Evolutionary conservation across 2,113 vertebrate species (phyloP).

Genomic region (Macheiramphus alcinus): DNA sequence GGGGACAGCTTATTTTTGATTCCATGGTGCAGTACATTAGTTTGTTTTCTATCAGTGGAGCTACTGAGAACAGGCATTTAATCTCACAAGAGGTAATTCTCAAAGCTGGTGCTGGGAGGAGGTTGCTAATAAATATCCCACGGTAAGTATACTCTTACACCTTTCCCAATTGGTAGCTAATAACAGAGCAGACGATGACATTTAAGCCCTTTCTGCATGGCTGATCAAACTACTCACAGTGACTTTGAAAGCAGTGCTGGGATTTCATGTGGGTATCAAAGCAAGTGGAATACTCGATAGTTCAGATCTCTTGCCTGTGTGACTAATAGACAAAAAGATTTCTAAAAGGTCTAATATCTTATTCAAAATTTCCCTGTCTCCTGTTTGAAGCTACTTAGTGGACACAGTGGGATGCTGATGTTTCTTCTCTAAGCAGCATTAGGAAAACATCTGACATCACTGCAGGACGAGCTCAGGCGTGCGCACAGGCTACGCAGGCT

Average conservation of each 20-base stretch:
- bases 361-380: background rate
- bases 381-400: conserved; percentile 19
- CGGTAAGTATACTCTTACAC: background rate
- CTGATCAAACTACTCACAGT: conserved; percentile 29
- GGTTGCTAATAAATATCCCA: conserved; percentile 47
- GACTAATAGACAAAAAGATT: conserved; percentile 31
- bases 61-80: background rate
- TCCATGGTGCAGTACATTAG: background rate
- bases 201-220: conserved; percentile 61
- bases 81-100: conserved; percentile 42
- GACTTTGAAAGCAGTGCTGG: conserved; percentile 24
- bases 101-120: background rate
- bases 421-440: background rate
- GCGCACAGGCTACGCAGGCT: background rate
- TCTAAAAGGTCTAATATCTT: conserved; percentile 4
- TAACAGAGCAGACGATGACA: conserved; percentile 37
- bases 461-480: background rate
- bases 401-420: conserved; percentile 15
- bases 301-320: conserved; percentile 26
- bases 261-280: conserved; percentile 36
- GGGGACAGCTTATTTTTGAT: background rate
- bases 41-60: background rate
- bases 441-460: background rate
- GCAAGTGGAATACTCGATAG: background rate
- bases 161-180: conserved; percentile 34